Evolutionary conservation across 2,113 vertebrate genomes (phyloP).

Genomic region (Maccullochella peelii): DNA sequence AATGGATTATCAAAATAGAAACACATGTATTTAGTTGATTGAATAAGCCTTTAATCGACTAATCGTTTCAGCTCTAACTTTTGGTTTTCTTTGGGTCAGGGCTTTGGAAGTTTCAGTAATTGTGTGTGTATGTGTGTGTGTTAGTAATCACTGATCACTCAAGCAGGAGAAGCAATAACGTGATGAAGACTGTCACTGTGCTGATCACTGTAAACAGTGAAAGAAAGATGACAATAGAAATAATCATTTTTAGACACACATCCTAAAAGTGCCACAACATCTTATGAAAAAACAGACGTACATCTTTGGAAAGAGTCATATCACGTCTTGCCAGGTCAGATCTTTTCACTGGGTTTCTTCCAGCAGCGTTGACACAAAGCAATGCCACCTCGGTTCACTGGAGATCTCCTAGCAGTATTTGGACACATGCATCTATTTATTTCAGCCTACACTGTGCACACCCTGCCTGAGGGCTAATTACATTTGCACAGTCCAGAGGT

Average conservation of each 20-base stretch:
- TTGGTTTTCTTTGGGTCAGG: not conserved
- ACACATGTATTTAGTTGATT: not conserved
- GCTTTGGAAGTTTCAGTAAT: not conserved
- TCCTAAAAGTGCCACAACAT: not conserved
- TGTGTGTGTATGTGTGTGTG: not conserved
- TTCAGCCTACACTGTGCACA: slow-evolving; percentile 53
- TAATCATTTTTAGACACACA: slow-evolving; percentile 6
- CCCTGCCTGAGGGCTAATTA: slow-evolving; percentile 64
- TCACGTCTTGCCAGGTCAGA: slow-evolving; percentile 39
- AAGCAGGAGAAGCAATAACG: not conserved
- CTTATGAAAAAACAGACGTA: not conserved
- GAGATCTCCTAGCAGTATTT: slow-evolving; percentile 58
- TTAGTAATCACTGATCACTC: not conserved
- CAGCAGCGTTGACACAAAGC: slow-evolving; percentile 43
- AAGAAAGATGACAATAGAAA: not conserved
- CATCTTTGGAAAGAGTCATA: slow-evolving; percentile 13
- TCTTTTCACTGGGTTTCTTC: slow-evolving; percentile 46
- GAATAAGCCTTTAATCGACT: not conserved
- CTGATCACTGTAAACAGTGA: not conserved
- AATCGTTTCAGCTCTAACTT: not conserved
- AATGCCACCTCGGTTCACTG: slow-evolving; percentile 55
- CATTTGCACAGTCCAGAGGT: slow-evolving; percentile 65
- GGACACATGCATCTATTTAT: slow-evolving; percentile 59
- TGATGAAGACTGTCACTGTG: not conserved
- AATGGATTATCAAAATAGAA: not conserved